Evolutionary conservation across 2,888 invertebrate genomes (phyloP).

Genomic region (Acanthosepion lycidas): DNA sequence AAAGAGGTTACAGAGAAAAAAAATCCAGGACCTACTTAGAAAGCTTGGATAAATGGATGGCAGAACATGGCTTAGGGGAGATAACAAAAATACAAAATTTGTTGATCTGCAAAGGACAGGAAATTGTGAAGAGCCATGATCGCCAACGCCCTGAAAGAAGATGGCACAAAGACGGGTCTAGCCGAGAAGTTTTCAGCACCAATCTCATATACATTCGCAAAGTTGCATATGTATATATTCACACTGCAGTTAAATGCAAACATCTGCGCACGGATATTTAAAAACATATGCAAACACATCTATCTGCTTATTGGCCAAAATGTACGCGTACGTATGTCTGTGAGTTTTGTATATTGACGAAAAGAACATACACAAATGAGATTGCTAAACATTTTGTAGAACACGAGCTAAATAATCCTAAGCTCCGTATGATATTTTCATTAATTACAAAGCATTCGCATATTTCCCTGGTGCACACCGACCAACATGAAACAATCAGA

Average conservation of each 20-base stretch:
- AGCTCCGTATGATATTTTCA: conserved; percentile 21
- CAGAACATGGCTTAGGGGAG: too few relatives aligned
- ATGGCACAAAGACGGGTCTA: too few relatives aligned
- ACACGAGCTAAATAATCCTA: conserved; percentile 13
- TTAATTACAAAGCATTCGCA: conserved; percentile 33
- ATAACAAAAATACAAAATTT: too few relatives aligned
- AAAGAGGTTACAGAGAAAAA: too few relatives aligned
- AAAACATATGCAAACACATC: too few relatives aligned
- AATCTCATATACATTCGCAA: neutral
- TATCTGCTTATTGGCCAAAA: neutral
- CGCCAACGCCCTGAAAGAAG: too few relatives aligned
- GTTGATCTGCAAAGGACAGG: too few relatives aligned
- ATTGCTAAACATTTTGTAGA: conserved; percentile 18
- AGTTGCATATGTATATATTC: neutral
- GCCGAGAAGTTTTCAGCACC: too few relatives aligned
- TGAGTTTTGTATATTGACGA: neutral
- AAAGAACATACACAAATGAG: neutral
- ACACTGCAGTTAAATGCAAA: neutral
- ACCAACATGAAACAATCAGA: neutral
- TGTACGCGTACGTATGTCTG: neutral
- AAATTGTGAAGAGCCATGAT: too few relatives aligned
- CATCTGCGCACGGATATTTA: too few relatives aligned
- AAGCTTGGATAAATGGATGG: too few relatives aligned
- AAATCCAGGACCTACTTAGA: too few relatives aligned
- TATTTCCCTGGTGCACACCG: conserved; percentile 33